These are phyloP conservation scores for Megamerina dolium DNA, from an alignment of 2,888 invertebrate species.

Conservation along the genomic window DNA sequence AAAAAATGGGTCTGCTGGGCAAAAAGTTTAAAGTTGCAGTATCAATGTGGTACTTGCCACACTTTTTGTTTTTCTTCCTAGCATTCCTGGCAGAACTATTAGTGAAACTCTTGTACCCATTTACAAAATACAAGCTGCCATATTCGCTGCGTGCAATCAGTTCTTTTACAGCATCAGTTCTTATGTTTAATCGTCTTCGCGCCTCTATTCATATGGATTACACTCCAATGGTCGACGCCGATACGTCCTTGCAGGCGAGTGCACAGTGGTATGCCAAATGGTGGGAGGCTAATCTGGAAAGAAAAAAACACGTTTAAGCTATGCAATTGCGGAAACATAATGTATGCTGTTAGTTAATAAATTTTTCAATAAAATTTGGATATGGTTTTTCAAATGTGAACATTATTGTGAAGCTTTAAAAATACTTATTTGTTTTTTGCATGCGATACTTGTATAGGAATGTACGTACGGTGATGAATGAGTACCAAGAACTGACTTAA, in stretches of 20 bases:
- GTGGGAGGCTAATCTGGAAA: conserved; percentile 34
- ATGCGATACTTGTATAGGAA: too few relatives aligned
- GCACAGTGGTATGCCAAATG: conserved; percentile 46
- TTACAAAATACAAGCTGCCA: conserved; percentile 38
- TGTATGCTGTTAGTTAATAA: too few relatives aligned
- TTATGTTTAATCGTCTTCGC: conserved; percentile 56
- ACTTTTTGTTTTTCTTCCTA: conserved; percentile 49
- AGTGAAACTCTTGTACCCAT: conserved; percentile 39
- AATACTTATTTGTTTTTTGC: too few relatives aligned
- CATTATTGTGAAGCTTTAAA: too few relatives aligned
- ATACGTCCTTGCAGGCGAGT: conserved; percentile 37
- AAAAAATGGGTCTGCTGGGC: conserved; percentile 46
- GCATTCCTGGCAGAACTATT: conserved; percentile 46
- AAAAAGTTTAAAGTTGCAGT: conserved; percentile 42
- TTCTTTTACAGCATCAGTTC: conserved; percentile 53
- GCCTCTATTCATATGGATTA: conserved; percentile 53
- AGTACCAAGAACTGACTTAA: too few relatives aligned
- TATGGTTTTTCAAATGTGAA: conserved; percentile 5
- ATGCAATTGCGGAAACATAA: too few relatives aligned
- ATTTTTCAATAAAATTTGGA: conserved; percentile 10
- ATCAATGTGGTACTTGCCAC: conserved; percentile 51
- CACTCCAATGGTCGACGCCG: conserved; percentile 42
- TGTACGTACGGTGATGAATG: too few relatives aligned
- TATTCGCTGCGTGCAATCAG: conserved; percentile 49
- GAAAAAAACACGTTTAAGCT: too few relatives aligned